These are phyloP conservation scores for Drosophila subpulchrella DNA, from an alignment of 1,140 invertebrate species.

Conservation along the genomic window DNA sequence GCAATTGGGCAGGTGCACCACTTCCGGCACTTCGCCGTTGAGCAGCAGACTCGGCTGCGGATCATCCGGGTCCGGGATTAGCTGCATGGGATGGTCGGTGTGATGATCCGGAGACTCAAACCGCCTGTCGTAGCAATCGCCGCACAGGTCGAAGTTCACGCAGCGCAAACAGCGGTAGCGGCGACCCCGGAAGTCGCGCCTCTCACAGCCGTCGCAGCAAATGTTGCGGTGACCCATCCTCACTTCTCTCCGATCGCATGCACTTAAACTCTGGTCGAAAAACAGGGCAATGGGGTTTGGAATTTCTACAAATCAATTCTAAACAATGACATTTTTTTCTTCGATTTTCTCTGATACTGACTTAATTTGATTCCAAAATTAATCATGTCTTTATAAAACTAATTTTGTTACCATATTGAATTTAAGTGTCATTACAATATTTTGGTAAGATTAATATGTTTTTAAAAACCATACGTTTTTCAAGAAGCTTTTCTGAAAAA, in stretches of 20 bases:
- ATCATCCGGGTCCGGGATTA: conserved; percentile 23
- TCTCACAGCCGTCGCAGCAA: conserved; percentile 61
- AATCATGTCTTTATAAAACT: too few species aligned
- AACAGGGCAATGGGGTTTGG: conserved; percentile 1
- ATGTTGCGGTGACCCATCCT: conserved; percentile 56
- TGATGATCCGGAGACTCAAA: conserved; percentile 52
- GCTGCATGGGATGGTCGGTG: conserved; percentile 61
- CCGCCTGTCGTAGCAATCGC: conserved; percentile 56
- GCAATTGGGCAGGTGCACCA: conserved; percentile 61
- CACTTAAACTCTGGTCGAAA: conserved; percentile 14
- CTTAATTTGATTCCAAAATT: background rate
- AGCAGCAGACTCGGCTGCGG: conserved; percentile 11
- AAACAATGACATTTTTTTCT: conserved; percentile 12
- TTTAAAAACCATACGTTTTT: too few species aligned
- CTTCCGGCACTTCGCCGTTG: conserved; percentile 32
- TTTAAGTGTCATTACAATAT: too few species aligned
- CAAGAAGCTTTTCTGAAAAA: too few species aligned
- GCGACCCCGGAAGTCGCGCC: conserved; percentile 50
- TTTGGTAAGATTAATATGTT: too few species aligned
- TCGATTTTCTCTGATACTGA: background rate
- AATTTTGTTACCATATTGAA: too few species aligned
- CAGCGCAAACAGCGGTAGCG: conserved; percentile 66
- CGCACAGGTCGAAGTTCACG: conserved; percentile 60
- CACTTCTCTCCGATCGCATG: background rate
- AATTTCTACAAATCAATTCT: conserved; percentile 21